These are phyloP conservation scores for Melitaea cinxia DNA, from an alignment of 1,140 invertebrate genomes.

Conservation along the genomic window DNA sequence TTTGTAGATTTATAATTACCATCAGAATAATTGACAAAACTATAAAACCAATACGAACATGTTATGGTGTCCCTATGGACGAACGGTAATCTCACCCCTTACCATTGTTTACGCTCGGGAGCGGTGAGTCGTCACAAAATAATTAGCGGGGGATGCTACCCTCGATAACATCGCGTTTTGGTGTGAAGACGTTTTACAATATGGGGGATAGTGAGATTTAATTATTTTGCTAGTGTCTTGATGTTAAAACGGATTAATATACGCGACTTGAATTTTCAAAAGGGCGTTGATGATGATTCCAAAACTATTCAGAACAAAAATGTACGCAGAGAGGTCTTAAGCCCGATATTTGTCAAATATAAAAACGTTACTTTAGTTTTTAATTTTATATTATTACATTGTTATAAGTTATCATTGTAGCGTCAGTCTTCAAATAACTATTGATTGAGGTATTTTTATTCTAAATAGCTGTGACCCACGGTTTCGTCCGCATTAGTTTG, in stretches of 20 bases:
- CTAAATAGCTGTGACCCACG: no score
- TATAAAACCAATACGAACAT: not conserved
- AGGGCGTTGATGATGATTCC: no score
- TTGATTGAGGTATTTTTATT: no score
- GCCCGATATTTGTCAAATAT: no score
- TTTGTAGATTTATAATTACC: not conserved
- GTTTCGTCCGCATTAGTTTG: no score
- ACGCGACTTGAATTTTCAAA: no score
- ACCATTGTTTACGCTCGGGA: conserved; percentile 51
- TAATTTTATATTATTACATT: no score
- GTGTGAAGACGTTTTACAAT: conserved; percentile 22
- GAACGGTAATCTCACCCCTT: conserved; percentile 32
- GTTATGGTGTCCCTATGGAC: conserved; percentile 23
- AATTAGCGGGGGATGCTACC: conserved; percentile 50
- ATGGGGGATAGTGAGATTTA: conserved; percentile 12
- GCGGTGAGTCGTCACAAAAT: conserved; percentile 56
- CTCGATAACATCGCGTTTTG: conserved; percentile 30
- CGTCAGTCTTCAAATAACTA: no score
- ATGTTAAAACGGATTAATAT: not conserved
- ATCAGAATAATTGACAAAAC: not conserved
- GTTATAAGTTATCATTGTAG: no score
- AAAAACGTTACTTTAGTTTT: no score
- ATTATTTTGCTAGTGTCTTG: conserved; percentile 10
- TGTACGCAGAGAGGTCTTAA: no score
- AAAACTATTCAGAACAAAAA: no score